Evolutionary conservation across 2,888 invertebrate genomes (phyloP), one percentile per base, ranked within the genome.

Genomic region (Drosophila mimica): DNA sequence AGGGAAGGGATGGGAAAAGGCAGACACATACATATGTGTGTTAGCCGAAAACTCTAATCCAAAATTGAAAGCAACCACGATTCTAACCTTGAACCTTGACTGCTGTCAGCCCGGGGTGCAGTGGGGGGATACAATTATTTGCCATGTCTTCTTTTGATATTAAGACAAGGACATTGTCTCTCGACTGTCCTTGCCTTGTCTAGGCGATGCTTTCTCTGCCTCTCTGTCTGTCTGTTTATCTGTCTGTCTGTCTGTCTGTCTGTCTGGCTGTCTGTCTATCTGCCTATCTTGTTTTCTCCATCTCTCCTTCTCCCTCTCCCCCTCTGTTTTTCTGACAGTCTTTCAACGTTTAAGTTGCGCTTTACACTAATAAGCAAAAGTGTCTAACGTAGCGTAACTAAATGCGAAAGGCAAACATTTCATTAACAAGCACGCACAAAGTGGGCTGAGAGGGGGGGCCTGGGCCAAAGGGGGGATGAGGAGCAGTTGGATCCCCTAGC

Each of bases 341-440:
- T 58, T 61, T 71, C 67, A 70, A 56, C 87, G 75, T 79, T 83
- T 84, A 89, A 81, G 88, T 79, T 89, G 82, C 80, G 88, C 88
- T 89, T 85, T 85, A 77, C 78, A 82, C 90, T 89, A 89, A 88
- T 89, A 89, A 89, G 89, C 89, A 88, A 89, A 88, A 88, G 88
- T 89, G 90, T 86, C 76, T 89, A 88, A 89, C 88, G 76, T 86
- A 86, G 84, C 88, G 90, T 86, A 77, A 85, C 82, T 89, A 88
- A 88, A 89, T 89, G 85, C 88, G 83, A 88, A 89, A 88, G 78
- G 82, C 90, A 88, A 88, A 89, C 90, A 89, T 88, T 89, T 89
- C 88, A 88, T 89, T 89, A 88, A 88, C 85, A 88, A 82, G 83
- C 89, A 89, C 89, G 86, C 86, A 88, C 75, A 54, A 68, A 68